phyloP scores from a whole-genome alignment of 2,113 vertebrate species.

The Siphamia tubifer region DNA sequence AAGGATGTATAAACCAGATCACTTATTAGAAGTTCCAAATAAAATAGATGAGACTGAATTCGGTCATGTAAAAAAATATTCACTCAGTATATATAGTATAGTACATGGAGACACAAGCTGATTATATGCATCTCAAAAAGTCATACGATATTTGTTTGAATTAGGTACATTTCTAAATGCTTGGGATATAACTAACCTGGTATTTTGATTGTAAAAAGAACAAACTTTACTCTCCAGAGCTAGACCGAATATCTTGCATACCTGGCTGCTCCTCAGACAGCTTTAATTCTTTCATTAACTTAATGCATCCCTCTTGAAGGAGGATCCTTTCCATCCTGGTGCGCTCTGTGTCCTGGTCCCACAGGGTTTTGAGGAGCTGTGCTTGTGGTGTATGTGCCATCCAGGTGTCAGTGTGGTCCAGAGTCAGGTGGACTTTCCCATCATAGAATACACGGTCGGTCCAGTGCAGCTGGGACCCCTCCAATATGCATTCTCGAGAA shows the following conservation, averaged over 20 bases:
- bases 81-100: too few species aligned
- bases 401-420: slow-evolving; percentile 48
- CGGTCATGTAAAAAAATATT: too few species aligned
- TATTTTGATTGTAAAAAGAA: background rate
- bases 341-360: slow-evolving; percentile 29
- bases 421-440: slow-evolving; percentile 45
- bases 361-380: slow-evolving; percentile 23
- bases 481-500: slow-evolving; percentile 59
- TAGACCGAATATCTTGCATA: background rate
- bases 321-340: slow-evolving; percentile 8
- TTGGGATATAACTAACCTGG: background rate
- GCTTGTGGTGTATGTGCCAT: slow-evolving; percentile 30
- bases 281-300: slow-evolving; percentile 47
- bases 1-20: too few species aligned
- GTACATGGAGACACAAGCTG: too few species aligned
- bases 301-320: slow-evolving; percentile 52
- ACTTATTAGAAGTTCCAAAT: too few species aligned
- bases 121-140: too few species aligned
- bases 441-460: slow-evolving; percentile 52
- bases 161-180: too few species aligned
- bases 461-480: slow-evolving; percentile 52
- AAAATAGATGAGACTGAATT: too few species aligned
- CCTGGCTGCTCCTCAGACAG: slow-evolving; percentile 41
- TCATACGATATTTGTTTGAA: background rate
- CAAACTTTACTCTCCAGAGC: background rate